These are phyloP conservation scores for Ictalurus punctatus DNA, from an alignment of 2,113 vertebrate species.

Conservation along the genomic window DNA sequence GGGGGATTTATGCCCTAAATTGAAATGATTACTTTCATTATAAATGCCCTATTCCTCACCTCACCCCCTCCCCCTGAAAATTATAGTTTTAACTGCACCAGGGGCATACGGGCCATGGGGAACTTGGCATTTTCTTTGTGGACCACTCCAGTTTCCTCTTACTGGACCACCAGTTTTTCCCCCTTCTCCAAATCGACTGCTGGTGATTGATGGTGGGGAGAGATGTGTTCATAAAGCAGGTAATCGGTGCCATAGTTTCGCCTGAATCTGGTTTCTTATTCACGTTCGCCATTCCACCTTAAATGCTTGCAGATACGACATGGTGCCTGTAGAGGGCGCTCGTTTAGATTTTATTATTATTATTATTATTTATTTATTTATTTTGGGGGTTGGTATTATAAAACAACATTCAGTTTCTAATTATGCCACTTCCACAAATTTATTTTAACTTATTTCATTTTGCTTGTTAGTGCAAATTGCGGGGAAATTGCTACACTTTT, in stretches of 20 bases:
- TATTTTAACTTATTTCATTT: neutral
- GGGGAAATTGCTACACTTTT: neutral
- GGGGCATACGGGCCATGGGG: neutral
- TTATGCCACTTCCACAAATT: neutral
- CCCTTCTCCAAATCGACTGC: neutral
- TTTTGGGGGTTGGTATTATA: neutral
- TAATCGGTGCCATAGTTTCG: neutral
- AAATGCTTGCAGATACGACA: neutral
- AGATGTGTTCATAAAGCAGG: neutral
- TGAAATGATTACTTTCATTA: neutral
- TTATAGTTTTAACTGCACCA: neutral
- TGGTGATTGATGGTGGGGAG: neutral
- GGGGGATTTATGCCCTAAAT: neutral
- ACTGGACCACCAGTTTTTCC: neutral
- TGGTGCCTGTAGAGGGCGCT: neutral
- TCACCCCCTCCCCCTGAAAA: neutral
- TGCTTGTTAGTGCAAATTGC: neutral
- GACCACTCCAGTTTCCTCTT: neutral
- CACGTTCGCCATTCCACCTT: neutral
- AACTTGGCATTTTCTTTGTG: neutral
- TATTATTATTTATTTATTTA: no score
- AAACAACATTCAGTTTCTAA: neutral
- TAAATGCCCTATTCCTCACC: neutral
- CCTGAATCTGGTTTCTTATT: neutral
- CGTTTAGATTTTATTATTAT: neutral